phyloP scores from a whole-genome alignment of 2,888 invertebrate species.

The Cephalotes varians region DNA sequence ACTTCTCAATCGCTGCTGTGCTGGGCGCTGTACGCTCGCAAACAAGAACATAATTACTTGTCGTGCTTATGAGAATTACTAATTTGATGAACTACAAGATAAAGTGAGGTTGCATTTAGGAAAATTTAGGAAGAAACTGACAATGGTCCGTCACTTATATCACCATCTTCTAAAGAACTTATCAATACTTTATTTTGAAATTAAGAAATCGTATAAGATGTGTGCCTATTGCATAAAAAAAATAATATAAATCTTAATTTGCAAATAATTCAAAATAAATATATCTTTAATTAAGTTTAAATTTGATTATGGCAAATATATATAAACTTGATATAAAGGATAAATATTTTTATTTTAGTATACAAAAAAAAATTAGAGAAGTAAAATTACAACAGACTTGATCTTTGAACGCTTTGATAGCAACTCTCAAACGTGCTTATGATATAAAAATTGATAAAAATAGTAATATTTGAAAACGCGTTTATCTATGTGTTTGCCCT shows the following conservation, averaged over 20 bases:
- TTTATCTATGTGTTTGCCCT: not conserved
- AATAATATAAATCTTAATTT: conserved; percentile 2
- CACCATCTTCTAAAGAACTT: not conserved
- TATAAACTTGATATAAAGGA: not conserved
- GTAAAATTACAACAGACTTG: not conserved
- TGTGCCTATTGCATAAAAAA: not conserved
- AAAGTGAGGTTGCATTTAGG: not conserved
- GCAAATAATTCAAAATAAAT: not conserved
- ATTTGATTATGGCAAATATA: not conserved
- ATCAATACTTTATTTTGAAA: not conserved
- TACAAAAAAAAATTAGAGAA: not conserved
- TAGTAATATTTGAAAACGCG: not conserved
- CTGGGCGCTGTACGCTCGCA: conserved; percentile 18
- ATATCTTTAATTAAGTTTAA: not conserved
- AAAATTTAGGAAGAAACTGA: not conserved
- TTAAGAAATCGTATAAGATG: not conserved
- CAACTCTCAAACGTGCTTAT: not conserved
- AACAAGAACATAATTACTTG: conserved; percentile 55
- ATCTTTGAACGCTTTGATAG: not conserved
- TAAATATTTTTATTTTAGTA: not conserved
- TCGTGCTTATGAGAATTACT: conserved; percentile 48
- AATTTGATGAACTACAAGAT: conserved; percentile 36
- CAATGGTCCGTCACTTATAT: not conserved
- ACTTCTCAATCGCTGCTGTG: conserved; percentile 50
- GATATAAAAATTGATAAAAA: conserved; percentile 1